A percentile compares a stretch with the other conserved stretches of the same genome.
phyloP scores from a whole-genome alignment of 1,140 invertebrate species.

The Dendrolimus punctatus region DNA sequence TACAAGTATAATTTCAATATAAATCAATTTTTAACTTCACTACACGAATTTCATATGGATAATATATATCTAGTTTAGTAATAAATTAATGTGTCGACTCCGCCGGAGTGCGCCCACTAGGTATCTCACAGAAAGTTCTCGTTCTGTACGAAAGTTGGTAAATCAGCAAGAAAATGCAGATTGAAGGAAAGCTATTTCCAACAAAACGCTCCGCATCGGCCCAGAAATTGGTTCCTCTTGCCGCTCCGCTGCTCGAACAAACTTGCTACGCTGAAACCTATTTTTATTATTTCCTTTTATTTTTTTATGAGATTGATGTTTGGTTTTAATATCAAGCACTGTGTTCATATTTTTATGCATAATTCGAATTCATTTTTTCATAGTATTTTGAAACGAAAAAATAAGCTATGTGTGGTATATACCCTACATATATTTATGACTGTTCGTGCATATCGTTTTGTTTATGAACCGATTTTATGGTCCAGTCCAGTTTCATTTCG shows the following conservation, averaged over 20 bases:
- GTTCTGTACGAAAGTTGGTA: conserved; percentile 62
- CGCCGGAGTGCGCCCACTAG: conserved; percentile 27
- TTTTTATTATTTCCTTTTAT: conserved; percentile 66
- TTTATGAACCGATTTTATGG: too few species aligned
- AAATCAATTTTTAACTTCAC: too few species aligned
- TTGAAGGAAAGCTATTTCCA: conserved; percentile 71
- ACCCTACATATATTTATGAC: too few species aligned
- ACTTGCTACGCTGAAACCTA: conserved; percentile 62
- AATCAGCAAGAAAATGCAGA: conserved; percentile 72
- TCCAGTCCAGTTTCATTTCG: too few species aligned
- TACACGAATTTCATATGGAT: too few species aligned
- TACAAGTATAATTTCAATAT: too few species aligned
- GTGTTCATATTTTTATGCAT: too few species aligned
- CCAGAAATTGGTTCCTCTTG: conserved; percentile 67
- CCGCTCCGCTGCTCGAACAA: conserved; percentile 60
- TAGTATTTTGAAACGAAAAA: too few species aligned
- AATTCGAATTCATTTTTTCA: too few species aligned
- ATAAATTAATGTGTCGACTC: conserved; percentile 52
- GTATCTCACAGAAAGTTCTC: conserved; percentile 45
- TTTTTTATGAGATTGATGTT: conserved; percentile 43
- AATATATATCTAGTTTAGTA: conserved; percentile 20
- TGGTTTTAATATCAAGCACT: conserved; percentile 47
- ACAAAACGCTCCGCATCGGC: conserved; percentile 67
- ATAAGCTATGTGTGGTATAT: too few species aligned
- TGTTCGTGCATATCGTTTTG: too few species aligned